Evolutionary conservation across 1,140 invertebrate genomes (phyloP).

Genomic region (Ylistrum balloti): DNA sequence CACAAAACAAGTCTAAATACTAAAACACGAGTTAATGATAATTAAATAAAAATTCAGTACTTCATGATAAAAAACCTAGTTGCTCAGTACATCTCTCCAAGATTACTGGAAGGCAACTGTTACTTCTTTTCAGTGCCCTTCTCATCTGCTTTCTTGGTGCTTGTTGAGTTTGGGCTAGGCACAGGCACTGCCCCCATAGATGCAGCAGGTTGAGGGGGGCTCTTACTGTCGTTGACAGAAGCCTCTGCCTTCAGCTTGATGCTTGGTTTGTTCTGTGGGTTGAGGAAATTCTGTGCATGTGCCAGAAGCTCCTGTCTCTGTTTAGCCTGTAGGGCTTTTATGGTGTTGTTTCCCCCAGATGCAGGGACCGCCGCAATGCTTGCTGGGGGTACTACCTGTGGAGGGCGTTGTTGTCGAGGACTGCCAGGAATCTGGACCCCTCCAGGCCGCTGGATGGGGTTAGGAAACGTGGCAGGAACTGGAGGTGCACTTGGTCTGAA

Average conservation of each 20-base stretch:
- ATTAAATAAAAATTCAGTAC: conserved; percentile 36
- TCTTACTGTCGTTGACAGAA: conserved; percentile 40
- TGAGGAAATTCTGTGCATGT: conserved; percentile 75
- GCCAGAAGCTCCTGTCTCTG: conserved; percentile 73
- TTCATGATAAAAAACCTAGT: neutral
- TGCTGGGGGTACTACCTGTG: conserved; percentile 27
- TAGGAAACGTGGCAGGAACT: conserved; percentile 66
- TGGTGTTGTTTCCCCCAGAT: conserved; percentile 37
- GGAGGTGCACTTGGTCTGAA: conserved; percentile 64
- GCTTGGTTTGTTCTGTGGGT: conserved; percentile 71
- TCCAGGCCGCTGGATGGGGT: conserved; percentile 74
- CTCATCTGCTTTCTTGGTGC: neutral
- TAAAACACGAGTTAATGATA: conserved; percentile 40
- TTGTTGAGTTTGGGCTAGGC: conserved; percentile 25
- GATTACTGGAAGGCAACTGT: neutral
- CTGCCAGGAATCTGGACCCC: conserved; percentile 54
- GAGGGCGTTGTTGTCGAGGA: conserved; percentile 41
- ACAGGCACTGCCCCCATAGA: conserved; percentile 22
- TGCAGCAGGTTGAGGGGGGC: conserved; percentile 12
- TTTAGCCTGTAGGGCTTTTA: conserved; percentile 73
- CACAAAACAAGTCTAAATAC: conserved; percentile 39
- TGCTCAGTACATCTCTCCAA: conserved; percentile 3
- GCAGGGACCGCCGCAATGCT: conserved; percentile 48
- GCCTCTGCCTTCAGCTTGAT: conserved; percentile 52
- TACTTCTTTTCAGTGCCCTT: conserved; percentile 16